These are phyloP conservation scores for Bombus terrestris DNA, from an alignment of 1,140 invertebrate species.

Conservation along the genomic window DNA sequence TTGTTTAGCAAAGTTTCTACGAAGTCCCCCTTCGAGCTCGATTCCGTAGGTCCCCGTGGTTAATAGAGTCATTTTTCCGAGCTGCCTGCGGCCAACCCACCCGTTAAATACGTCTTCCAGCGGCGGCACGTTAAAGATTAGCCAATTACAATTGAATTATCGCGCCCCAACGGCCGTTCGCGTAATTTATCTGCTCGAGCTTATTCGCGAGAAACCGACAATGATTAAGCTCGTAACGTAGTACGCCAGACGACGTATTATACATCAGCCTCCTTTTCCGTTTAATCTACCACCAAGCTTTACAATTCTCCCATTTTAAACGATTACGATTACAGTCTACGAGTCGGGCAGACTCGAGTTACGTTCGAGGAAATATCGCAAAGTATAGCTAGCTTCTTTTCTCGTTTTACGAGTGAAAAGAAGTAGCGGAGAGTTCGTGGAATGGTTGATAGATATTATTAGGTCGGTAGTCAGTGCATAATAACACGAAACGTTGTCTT, in stretches of 20 bases:
- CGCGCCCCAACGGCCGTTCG: constrained; percentile 56
- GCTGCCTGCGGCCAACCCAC: constrained; percentile 59
- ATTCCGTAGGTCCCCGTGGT: constrained; percentile 69
- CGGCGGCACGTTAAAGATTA: constrained; percentile 79
- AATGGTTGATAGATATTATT: not conserved
- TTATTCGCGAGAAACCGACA: constrained; percentile 26
- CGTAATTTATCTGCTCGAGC: constrained; percentile 75
- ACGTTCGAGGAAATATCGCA: not conserved
- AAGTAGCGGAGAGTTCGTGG: not conserved
- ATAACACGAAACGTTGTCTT: not conserved
- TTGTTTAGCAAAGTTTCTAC: constrained; percentile 78
- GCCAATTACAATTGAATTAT: constrained; percentile 83
- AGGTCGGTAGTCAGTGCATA: not conserved
- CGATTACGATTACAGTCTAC: constrained; percentile 24
- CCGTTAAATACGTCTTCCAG: constrained; percentile 73
- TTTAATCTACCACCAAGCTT: not conserved
- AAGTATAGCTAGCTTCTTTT: not conserved
- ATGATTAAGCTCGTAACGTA: constrained; percentile 59
- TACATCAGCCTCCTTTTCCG: not conserved
- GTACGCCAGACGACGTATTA: constrained; percentile 4
- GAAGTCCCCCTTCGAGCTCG: constrained; percentile 60
- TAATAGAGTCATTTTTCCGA: constrained; percentile 83
- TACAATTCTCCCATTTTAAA: constrained; percentile 9
- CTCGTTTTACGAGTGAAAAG: not conserved
- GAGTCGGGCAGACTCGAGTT: not conserved